Base-by-base conservation (phyloP, 2,113 vertebrate genomes). In the Condylura cristata region DNA sequence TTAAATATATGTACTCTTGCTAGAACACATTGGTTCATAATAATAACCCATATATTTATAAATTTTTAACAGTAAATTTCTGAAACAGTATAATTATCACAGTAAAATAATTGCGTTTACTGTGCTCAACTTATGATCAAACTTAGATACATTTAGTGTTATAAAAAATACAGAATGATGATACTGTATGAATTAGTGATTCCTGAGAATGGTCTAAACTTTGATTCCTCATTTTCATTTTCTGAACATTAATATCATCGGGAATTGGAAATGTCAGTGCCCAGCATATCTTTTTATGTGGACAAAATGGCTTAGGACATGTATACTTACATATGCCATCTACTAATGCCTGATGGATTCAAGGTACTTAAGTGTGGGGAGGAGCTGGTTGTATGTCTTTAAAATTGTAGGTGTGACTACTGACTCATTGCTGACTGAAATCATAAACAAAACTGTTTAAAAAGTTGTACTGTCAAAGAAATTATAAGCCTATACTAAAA, bases 11-110 rank as follows among this genome's bases (percentile, higher is more conserved):
- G 76, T 86, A 34, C 51, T 87, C 46, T 76, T 94, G 6, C 82
- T 41, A 41, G 30, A 94, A 56, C 66, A 72, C 28, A 53, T 71
- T 90, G 20, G 17, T 63, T 80, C 22, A 26, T 74, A 86, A 79
- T 83, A 87, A 82, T 41, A 51, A 81, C 28, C 26, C 22, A 94
- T 30, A 17, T 26, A 86, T 79, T 82, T 83, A 79, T 89, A 37
- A 88, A 53, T 70, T 82, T 76, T 76, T 14, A 88, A 61, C 28
- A 65, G 30, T 51, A 87, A 46, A 44, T 84, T 60, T 88, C 13
- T 51, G 28, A 58, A 83, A 79, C 7, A 68, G 1, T 51, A 32
- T 60, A 90, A 72, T 28, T 63, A 63, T 85, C 34, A 84, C 2
- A 92, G 37, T 58, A 89, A 82, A 86, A 75, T 63, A 3, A 75